Evolutionary conservation across 2,888 invertebrate species (phyloP), one percentile per base, ranked within the genome.

Genomic region (Pelosia muscerda): DNA sequence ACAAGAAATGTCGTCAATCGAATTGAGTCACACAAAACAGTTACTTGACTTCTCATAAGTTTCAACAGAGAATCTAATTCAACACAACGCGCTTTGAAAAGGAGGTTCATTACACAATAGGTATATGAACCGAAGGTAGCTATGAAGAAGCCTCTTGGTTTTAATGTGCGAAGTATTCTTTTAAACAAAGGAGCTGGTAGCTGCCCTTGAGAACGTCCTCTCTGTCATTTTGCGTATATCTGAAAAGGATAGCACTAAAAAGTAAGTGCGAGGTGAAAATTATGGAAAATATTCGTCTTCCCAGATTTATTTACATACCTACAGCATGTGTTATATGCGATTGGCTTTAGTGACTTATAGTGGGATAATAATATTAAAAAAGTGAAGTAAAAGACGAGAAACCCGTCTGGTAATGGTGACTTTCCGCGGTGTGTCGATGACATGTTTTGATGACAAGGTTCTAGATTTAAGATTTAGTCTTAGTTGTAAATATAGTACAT

Each of bases 121-220:
- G 57, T 57, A 26, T n/a, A 19, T 57, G 28, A 57, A 28, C 19
- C 57, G 28, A 57, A 57, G 56, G 56, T 28, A 57, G n/a, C 28
- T 4, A 26, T 3, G 15, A 15, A 19, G 49, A 49, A 49, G 49
- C n/a, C 54, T 55, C 4, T 55, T 55, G 11, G 25, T 25, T 22
- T 22, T 55, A 55, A 55, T 15, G 25, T 23, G 22, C 23, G 25
- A 55, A 55, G 23, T 55, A 55, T 11, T 55, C 23, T 25, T 55
- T 55, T 55, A 55, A 55, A 25, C 54, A 55, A 25, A 55, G n/a
- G 49, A 25, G 55, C 15, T 57, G 28, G 9, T n/a, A 19, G 57
- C 57, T 57, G 57, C 57, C 57, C 28, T 57, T 57, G 57, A 57
- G 26, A 57, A 26, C 28, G 28, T 28, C 6, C 19, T 57, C 28